Conservation (phyloP, 23 tunicate genomes). For the Halocynthia aurantium region DNA sequence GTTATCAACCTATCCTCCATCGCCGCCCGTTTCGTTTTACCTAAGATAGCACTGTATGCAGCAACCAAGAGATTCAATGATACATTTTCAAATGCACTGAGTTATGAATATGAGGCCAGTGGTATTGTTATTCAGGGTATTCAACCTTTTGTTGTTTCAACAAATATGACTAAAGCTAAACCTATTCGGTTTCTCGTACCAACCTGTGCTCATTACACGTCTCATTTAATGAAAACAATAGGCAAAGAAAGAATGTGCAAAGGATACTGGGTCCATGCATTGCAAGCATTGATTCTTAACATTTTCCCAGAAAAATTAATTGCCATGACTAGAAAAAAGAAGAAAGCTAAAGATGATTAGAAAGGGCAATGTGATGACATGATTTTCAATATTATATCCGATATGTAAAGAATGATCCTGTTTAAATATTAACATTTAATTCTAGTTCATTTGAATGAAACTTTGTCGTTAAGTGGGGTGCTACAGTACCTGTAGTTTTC, state of each 20-base stretch:
- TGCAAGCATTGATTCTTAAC: constrained; percentile 26
- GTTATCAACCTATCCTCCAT: constrained; percentile 20
- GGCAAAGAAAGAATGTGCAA: constrained; percentile 31
- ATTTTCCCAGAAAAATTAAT: constrained; percentile 20
- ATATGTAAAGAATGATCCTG: too few species aligned
- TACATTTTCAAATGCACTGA: constrained; percentile 34
- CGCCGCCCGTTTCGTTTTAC: neutral
- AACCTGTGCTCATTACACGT: neutral
- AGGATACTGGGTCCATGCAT: constrained; percentile 59
- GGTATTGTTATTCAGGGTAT: constrained; percentile 31
- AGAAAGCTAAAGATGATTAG: neutral
- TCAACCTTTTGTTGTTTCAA: constrained; percentile 1
- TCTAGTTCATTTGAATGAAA: too few species aligned
- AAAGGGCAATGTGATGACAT: neutral
- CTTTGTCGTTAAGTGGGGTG: too few species aligned
- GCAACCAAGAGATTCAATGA: constrained; percentile 35
- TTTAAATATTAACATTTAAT: too few species aligned
- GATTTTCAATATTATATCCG: too few species aligned
- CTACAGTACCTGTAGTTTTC: too few species aligned
- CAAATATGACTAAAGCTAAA: neutral
- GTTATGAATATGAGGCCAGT: constrained; percentile 24
- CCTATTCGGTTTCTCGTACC: too few species aligned
- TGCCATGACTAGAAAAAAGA: neutral
- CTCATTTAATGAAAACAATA: constrained; percentile 15
- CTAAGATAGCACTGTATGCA: constrained; percentile 10